Evolutionary conservation across 2,113 vertebrate species (phyloP), one percentile per base, ranked within the genome.

Genomic region (Eudyptes chrysolophus): DNA sequence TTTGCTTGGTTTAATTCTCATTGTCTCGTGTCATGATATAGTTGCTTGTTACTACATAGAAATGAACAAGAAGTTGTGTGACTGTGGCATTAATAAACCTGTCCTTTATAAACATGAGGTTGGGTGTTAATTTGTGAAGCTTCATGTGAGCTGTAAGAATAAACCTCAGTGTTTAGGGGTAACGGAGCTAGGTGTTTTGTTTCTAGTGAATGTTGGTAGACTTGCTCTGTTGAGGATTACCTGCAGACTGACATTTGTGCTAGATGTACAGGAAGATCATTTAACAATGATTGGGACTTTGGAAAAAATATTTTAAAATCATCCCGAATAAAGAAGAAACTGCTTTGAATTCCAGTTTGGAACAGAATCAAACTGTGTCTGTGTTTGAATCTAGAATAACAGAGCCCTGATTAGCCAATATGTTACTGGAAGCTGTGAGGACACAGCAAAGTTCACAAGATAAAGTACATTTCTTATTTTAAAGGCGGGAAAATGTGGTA

Each of bases 21-120:
- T 48, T 3, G 1, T n/a, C 54, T 87, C 2, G 0, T n/a, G 44
- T 34, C 7, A 2, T 11, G 11, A 20, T 60, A 13, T 7, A n/a
- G 34, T 55, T 79, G 34, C 13, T 68, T 51, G 42, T 82, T 78
- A 27, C 29, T 34, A 0, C 9, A 3, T 2, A 58, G 71, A 54
- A 79, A 13, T 48, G 46, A 49, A 22, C 11, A 40, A 49, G 27
- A 44, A 83, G 15, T 38, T 82, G 32, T 68, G 58, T 58, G 87
- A 16, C 48, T 32, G 49, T 55, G 57, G 16, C 26, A 22, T 87
- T 76, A 44, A 16, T 34, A 72, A 55, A 44, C 24, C 9, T 11
- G 27, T 58, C 38, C 40, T 68, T 30, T 44, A 13, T n/a, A 55
- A 85, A 58, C 11, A 5, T 1, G 44, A 34, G 38, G 44, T 10